A percentile compares a stretch with the other conserved stretches of the same genome.
Conservation (phyloP, 2,888 invertebrate genomes). For the Crocallis elinguaria region DNA sequence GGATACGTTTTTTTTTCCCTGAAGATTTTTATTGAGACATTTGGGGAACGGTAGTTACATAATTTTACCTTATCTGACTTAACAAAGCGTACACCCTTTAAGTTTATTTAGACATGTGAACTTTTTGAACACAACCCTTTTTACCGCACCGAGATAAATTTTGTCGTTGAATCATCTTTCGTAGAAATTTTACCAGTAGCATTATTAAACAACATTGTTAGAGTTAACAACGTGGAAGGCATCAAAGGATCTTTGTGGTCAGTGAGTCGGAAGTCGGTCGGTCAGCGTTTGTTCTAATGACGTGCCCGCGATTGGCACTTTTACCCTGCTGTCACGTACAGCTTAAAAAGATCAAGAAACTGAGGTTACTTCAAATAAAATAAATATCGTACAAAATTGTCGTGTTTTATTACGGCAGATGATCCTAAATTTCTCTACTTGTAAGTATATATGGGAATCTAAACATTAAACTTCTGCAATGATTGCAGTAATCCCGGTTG, state of each 20-base stretch:
- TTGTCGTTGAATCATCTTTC: slow-evolving; percentile 23
- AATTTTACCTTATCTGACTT: slow-evolving; percentile 62
- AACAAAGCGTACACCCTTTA: slow-evolving; percentile 67
- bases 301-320: slow-evolving; percentile 69
- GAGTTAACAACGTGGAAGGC: slow-evolving; percentile 31
- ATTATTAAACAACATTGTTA: slow-evolving; percentile 35
- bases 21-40: slow-evolving; percentile 75
- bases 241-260: slow-evolving; percentile 67
- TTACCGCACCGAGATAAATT: slow-evolving; percentile 6
- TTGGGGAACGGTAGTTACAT: slow-evolving; percentile 75
- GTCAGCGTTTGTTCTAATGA: slow-evolving; percentile 71
- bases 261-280: slow-evolving; percentile 63
- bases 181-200: slow-evolving; percentile 31
- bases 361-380: slow-evolving; percentile 15
- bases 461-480: no score
- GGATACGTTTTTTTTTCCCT: slow-evolving; percentile 56
- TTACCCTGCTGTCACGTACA: slow-evolving; percentile 72
- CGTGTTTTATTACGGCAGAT: neutral
- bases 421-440: no score
- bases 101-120: slow-evolving; percentile 70
- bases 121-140: slow-evolving; percentile 47
- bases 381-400: slow-evolving; percentile 8
- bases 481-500: no score
- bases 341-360: slow-evolving; percentile 49
- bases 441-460: neutral